Evolutionary conservation across 2,888 invertebrate genomes (phyloP).

Genomic region (Campopleginae sp.): DNA sequence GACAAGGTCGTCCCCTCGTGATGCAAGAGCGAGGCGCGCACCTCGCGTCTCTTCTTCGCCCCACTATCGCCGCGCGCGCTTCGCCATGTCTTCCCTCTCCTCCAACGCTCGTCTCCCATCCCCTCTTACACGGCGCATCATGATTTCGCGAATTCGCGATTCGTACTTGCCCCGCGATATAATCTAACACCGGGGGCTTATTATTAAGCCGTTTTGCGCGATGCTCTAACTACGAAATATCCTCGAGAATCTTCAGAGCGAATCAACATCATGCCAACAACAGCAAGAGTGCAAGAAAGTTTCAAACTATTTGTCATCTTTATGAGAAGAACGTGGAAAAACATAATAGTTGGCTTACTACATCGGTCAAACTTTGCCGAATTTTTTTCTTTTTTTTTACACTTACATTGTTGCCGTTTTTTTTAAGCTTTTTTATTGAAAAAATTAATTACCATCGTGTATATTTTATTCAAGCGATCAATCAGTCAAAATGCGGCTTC

Average conservation of each 20-base stretch:
- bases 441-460: neutral
- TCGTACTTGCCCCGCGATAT: conserved; percentile 12
- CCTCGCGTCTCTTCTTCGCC: conserved; percentile 57
- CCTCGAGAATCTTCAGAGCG: neutral
- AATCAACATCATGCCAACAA: conserved; percentile 6
- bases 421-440: neutral
- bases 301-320: neutral
- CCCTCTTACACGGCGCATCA: conserved; percentile 5
- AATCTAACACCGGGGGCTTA: conserved; percentile 29
- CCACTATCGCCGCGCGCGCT: conserved; percentile 31
- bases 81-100: conserved; percentile 14
- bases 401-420: neutral
- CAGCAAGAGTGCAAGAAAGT: neutral
- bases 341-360: neutral
- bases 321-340: neutral
- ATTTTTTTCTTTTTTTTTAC: neutral
- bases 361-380: neutral
- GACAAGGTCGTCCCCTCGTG: conserved; percentile 77
- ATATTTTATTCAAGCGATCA: neutral
- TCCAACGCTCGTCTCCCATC: neutral
- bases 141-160: conserved; percentile 34
- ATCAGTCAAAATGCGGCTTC: neutral
- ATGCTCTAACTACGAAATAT: conserved; percentile 13
- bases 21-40: conserved; percentile 74
- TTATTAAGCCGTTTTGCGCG: conserved; percentile 34